Evolutionary conservation across 2,113 vertebrate genomes (phyloP).

Genomic region (Trematomus loennbergii): DNA sequence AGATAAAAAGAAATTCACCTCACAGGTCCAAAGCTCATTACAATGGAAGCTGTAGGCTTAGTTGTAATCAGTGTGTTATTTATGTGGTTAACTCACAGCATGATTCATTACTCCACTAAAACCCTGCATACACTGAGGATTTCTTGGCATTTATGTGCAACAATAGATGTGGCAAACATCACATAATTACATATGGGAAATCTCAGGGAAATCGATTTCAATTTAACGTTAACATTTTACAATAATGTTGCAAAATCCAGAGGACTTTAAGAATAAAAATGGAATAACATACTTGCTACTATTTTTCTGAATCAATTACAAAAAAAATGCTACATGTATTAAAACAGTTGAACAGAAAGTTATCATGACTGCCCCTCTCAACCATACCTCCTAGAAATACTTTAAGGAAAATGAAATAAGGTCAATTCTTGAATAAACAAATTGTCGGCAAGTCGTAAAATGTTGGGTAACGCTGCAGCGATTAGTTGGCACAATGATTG

Average conservation of each 20-base stretch:
- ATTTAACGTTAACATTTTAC: background rate
- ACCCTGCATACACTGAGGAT: slow-evolving; percentile 4
- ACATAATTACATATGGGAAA: background rate
- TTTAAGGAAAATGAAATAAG: background rate
- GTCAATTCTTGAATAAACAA: background rate
- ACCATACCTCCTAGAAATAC: background rate
- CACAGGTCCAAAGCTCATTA: slow-evolving; percentile 4
- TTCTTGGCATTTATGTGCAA: slow-evolving; percentile 13
- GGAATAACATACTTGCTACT: background rate
- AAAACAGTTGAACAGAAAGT: background rate
- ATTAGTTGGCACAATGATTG: background rate
- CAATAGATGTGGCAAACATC: slow-evolving; percentile 9
- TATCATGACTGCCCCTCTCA: background rate
- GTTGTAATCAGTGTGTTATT: slow-evolving; percentile 36
- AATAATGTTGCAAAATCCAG: background rate
- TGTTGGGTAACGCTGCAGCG: background rate
- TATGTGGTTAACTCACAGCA: slow-evolving; percentile 1
- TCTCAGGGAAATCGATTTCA: background rate
- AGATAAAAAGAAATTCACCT: slow-evolving; percentile 7
- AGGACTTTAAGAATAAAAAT: background rate
- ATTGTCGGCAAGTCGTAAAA: background rate
- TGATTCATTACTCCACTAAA: slow-evolving; percentile 9
- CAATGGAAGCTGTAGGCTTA: slow-evolving; percentile 16
- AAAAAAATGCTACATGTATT: background rate
- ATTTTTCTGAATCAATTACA: background rate